A percentile compares a stretch with the other conserved stretches of the same genome.
Conservation (phyloP, 2,888 invertebrate genomes). For the Sphaerophoria rueppellii region DNA sequence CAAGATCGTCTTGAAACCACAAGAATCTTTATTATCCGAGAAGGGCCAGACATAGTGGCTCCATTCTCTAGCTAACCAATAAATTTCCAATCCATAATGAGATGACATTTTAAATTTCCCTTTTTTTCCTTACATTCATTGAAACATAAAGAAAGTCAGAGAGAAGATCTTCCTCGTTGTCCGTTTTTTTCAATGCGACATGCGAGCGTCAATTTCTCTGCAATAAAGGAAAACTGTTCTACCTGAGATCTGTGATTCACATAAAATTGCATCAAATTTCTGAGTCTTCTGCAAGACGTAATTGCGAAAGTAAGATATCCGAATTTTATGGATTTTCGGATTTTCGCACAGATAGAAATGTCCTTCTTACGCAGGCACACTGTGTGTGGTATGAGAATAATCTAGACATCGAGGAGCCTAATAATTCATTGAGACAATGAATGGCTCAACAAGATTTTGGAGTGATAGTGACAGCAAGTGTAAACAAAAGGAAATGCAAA, state of each 20-base stretch:
- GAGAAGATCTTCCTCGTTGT: not conserved
- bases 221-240: conserved; percentile 26
- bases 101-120: conserved; percentile 65
- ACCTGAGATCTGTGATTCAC: conserved; percentile 42
- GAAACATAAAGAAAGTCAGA: no score
- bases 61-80: conserved; percentile 58
- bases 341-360: conserved; percentile 52
- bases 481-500: conserved; percentile 55
- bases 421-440: conserved; percentile 46
- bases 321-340: not conserved
- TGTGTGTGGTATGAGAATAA: conserved; percentile 61
- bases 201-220: conserved; percentile 45
- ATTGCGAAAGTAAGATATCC: conserved; percentile 66
- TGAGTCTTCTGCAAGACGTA: conserved; percentile 20
- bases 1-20: conserved; percentile 60
- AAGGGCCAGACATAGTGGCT: conserved; percentile 68
- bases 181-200: conserved; percentile 10
- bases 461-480: conserved; percentile 45
- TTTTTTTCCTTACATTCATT: conserved; percentile 15
- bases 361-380: conserved; percentile 9
- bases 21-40: conserved; percentile 57
- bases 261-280: conserved; percentile 35
- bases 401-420: conserved; percentile 55
- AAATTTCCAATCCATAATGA: conserved; percentile 68
- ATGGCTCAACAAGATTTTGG: not conserved